Base-by-base conservation (phyloP, 2,888 invertebrate species). In the Melanostoma mellinum region DNA sequence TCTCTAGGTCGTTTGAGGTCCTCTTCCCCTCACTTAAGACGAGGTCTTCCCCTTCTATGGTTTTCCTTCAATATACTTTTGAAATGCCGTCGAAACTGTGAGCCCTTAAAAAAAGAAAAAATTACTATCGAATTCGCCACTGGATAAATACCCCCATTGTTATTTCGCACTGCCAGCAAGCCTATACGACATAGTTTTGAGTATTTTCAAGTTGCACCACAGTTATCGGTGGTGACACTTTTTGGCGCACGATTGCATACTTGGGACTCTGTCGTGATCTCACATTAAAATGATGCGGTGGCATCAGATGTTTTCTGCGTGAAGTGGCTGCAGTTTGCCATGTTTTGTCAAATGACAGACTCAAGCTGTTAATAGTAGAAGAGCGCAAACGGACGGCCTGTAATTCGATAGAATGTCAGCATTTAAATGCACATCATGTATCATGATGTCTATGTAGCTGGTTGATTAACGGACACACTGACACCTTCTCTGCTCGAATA, bases 401-500 rank as follows among this genome's bases (percentile, higher is more conserved):
- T 61, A 72, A 61, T 68, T 72, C 76, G 50, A 81, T 67, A 67
- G 71, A 72, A 50, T 63, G 40, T 35, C 68, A 73, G 46, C 77
- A 73, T 82, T 82, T 77, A 77, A 73, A 73, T 82, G 73, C 77
- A 63, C 77, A 63, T 77, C 73, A 82, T 73, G 81, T 73, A 63
- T 77, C 73, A 82, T 73, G 81, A 60, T 74, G 63, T 50, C 38
- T 48, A 38, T 5, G 52, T 46, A 42, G 48, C 61, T 33, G 44
- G 40, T 61, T 36, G 68, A 68, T 46, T 33, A 63, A 63, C 44
- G 56, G 35, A 63, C 9, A 36, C 30, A 63, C 30, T 30, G 6
- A 10, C 5, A 46, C 44, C 44, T 46, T 46, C n/a, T 46, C 3
- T 46, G 48, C 38, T 20, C 30, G 58, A 3, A 36, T 44, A 69